Evolutionary conservation across 2,113 vertebrate genomes (phyloP), one percentile per base, ranked within the genome.

Genomic region (Salvelinus sp.): DNA sequence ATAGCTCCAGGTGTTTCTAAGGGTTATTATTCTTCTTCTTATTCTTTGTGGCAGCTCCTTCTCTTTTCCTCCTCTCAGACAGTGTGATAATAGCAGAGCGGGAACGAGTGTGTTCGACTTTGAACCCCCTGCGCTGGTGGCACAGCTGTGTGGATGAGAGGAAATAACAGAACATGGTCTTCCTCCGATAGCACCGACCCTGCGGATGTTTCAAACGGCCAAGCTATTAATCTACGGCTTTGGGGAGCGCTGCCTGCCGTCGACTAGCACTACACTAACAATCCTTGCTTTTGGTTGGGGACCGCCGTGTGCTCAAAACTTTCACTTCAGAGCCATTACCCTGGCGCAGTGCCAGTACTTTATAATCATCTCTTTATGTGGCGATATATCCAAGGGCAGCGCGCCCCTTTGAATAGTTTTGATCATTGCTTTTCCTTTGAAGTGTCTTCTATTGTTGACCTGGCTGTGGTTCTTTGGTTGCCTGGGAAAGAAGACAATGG

Each of bases 221-320:
- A 88, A 83, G 79, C 72, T 77, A 91, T 91, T 89, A 77, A 87
- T 91, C 90, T 87, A 69, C 28, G 77, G 76, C 48, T 72, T 87
- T 67, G 70, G 72, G 71, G 68, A 77, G 70, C 16, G 76, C 79
- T 69, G 84, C 78, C 63, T 22, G 76, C 70, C 82, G 58, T 33
- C 16, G 16, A 54, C 50, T 54, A 54, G 12, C 20, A 25, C 87
- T 71, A 50, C 4, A 22, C 70, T 76, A 76, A 84, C 78, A 80
- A 68, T 44, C 77, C 9, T 50, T 28, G 74, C 23, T 25, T 13
- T 23, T 16, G 54, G 50, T 68, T n/a, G 60, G 47, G 60, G 77
- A 44, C 76, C 57, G 81, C 77, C 22, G 71, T 74, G 33, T 73
- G 76, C 22, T 48, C 73, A 73, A 72, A 72, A 68, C 47, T 27